These are phyloP conservation scores for Lycaon pictus DNA, from an alignment of 2,113 vertebrate species.

Conservation along the genomic window DNA sequence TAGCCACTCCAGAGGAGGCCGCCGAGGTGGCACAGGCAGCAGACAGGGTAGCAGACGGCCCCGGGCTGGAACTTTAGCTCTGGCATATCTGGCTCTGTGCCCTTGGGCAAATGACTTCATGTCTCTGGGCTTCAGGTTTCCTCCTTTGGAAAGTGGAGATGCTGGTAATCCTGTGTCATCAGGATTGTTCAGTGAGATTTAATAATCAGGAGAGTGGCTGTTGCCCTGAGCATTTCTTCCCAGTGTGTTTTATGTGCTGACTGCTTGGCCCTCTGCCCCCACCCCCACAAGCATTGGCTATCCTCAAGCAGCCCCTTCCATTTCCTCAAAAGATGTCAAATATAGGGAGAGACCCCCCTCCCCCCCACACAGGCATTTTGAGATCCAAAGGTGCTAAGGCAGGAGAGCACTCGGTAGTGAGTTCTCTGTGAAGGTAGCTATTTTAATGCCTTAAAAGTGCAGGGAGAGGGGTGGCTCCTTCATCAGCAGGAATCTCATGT, in stretches of 20 bases:
- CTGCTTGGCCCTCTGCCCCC: neutral
- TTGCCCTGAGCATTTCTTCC: rapidly evolving
- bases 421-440: rapidly evolving
- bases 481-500: neutral
- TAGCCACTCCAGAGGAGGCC: neutral
- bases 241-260: rapidly evolving
- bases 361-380: neutral
- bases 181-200: no score
- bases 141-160: neutral
- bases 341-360: no score
- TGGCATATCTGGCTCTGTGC: neutral
- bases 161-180: rapidly evolving
- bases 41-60: neutral
- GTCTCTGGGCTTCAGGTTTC: neutral
- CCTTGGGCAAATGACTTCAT: neutral
- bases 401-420: neutral
- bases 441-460: rapidly evolving
- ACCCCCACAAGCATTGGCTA: neutral
- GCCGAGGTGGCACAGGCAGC: rapidly evolving
- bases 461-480: neutral
- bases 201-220: rapidly evolving
- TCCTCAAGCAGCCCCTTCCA: rapidly evolving
- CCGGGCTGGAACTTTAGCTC: neutral
- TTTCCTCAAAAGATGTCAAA: neutral
- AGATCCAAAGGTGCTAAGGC: neutral